phyloP scores from a whole-genome alignment of 2,113 vertebrate genomes.

The Hassar affinis region DNA sequence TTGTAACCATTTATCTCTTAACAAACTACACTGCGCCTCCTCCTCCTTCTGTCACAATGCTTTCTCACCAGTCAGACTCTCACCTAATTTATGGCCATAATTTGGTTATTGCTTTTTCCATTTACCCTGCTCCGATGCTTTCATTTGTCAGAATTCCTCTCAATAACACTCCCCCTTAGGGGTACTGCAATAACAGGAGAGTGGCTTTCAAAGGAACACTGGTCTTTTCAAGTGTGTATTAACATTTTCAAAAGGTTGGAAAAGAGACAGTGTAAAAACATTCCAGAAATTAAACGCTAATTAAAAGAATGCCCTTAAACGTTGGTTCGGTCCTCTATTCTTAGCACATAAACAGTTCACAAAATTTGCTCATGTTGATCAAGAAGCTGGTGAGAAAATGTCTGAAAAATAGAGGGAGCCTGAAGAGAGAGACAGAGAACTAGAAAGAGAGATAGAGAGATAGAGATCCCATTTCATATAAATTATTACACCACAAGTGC shows the following conservation, averaged over 20 bases:
- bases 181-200: constrained; percentile 4
- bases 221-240: constrained; percentile 23
- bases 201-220: not conserved
- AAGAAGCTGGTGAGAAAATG: not conserved
- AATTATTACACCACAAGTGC: constrained; percentile 22
- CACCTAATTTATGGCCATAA: constrained; percentile 33
- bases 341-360: not conserved
- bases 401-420: not conserved
- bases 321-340: not conserved
- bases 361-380: not conserved
- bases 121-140: not conserved
- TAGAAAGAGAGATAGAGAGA: constrained; percentile 7
- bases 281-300: constrained; percentile 32
- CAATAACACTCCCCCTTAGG: not conserved
- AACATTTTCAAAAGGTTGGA: constrained; percentile 1
- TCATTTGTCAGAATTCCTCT: constrained; percentile 17
- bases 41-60: not conserved
- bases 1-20: constrained; percentile 32
- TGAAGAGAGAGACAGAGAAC: constrained; percentile 2
- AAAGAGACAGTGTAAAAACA: constrained; percentile 13
- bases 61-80: not conserved
- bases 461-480: not conserved
- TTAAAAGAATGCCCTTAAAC: not conserved
- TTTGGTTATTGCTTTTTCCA: constrained; percentile 39
- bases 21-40: not conserved